phyloP scores from a whole-genome alignment of 2,113 vertebrate species.

The Gallinago media region DNA sequence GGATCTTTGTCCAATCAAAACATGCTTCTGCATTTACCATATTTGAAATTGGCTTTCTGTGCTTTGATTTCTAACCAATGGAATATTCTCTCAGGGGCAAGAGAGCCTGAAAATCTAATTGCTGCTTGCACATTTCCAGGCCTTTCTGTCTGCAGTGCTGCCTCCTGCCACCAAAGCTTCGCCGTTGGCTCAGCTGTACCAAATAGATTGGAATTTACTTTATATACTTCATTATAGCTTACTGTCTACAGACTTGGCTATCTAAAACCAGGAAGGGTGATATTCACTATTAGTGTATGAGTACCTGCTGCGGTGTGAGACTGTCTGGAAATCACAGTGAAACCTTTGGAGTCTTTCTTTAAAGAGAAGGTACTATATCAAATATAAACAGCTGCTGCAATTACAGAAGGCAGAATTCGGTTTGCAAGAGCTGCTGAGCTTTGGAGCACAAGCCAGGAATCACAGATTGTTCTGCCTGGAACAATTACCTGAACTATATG shows the following conservation, averaged over 20 bases:
- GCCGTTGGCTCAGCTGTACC: accelerated
- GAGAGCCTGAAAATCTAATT: not conserved
- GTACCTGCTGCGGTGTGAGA: not conserved
- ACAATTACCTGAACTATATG: not conserved
- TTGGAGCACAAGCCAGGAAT: not conserved
- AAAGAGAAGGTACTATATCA: not conserved
- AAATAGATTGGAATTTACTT: not conserved
- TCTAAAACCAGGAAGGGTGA: not conserved
- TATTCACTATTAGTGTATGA: not conserved
- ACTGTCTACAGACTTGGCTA: not conserved
- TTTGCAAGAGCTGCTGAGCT: not conserved
- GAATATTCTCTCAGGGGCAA: not conserved
- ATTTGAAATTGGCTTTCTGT: not conserved
- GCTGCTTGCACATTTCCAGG: not conserved
- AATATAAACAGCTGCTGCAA: not conserved
- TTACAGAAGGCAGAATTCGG: not conserved
- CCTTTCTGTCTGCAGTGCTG: not conserved
- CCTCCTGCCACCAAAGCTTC: not conserved
- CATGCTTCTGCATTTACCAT: not conserved
- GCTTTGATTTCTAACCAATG: not conserved
- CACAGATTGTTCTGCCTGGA: not conserved
- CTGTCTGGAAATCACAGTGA: not conserved
- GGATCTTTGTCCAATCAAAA: not conserved
- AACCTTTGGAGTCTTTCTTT: not conserved
- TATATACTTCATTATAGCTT: not conserved